Evolutionary conservation across 2,888 invertebrate species (phyloP).

Genomic region (Glyphotaelius pellucidus): DNA sequence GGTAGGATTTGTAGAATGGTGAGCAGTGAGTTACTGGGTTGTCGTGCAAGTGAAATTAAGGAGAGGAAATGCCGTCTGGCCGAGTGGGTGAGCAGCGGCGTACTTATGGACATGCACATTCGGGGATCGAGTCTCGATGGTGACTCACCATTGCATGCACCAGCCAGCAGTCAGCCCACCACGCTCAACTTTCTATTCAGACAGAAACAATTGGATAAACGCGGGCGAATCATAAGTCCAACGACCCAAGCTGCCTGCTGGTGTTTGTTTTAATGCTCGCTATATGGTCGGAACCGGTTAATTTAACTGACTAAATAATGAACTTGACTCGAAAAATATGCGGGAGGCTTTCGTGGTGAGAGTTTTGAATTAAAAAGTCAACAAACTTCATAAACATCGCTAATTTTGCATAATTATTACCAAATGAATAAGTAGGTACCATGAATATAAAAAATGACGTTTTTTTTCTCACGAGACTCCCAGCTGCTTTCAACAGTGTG

Average conservation of each 20-base stretch:
- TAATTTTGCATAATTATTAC: too few relatives aligned
- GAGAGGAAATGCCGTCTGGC: slow-evolving; percentile 40
- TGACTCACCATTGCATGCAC: slow-evolving; percentile 16
- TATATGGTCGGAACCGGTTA: not conserved
- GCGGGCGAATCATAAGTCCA: not conserved
- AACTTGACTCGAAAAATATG: not conserved
- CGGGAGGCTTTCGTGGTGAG: not conserved
- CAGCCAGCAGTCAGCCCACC: not conserved
- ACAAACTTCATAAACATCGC: not conserved
- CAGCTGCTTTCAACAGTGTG: too few relatives aligned
- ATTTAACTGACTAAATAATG: not conserved
- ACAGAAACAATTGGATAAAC: not conserved
- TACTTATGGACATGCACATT: not conserved
- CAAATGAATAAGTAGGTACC: too few relatives aligned
- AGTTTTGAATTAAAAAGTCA: not conserved
- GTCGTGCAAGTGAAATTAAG: not conserved
- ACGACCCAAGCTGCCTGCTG: not conserved
- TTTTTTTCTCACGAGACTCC: too few relatives aligned
- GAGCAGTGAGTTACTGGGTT: not conserved
- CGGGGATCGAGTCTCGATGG: slow-evolving; percentile 10
- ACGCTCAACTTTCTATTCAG: not conserved
- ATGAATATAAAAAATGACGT: too few relatives aligned
- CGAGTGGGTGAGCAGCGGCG: slow-evolving; percentile 12
- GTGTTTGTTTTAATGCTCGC: not conserved
- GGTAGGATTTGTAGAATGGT: too few relatives aligned